phyloP scores from a whole-genome alignment of 2,888 invertebrate species.

The Hipparchia semele region DNA sequence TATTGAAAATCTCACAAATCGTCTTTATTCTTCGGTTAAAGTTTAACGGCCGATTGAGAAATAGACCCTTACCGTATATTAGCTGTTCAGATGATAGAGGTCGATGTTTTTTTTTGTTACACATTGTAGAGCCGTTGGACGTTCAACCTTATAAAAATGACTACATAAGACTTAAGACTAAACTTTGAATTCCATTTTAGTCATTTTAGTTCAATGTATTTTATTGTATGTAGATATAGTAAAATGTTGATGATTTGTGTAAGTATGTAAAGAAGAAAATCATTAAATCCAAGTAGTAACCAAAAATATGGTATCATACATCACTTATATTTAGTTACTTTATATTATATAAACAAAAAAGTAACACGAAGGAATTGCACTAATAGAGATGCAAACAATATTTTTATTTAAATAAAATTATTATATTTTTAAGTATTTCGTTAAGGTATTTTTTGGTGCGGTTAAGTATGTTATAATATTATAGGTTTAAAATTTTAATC shows the following conservation, averaged over 20 bases:
- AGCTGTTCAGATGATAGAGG: too few relatives aligned
- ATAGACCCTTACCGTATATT: too few relatives aligned
- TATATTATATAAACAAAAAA: not conserved
- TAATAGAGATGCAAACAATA: not conserved
- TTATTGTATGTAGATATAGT: not conserved
- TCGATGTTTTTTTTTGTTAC: not conserved
- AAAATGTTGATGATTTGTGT: not conserved
- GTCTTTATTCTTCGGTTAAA: too few relatives aligned
- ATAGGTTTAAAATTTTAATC: not conserved
- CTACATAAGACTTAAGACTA: conserved; percentile 20
- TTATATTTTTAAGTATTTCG: not conserved
- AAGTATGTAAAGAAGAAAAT: not conserved
- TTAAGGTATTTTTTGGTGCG: conserved; percentile 15
- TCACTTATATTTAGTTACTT: too few relatives aligned
- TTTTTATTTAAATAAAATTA: not conserved
- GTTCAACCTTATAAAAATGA: conserved; percentile 1
- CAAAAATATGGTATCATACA: not conserved
- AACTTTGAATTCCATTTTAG: conserved; percentile 20
- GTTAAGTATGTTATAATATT: not conserved
- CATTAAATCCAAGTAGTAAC: not conserved
- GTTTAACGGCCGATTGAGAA: too few relatives aligned
- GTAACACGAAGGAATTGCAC: not conserved
- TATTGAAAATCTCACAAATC: too few relatives aligned
- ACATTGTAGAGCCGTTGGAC: not conserved
- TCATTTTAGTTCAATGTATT: conserved; percentile 16